These are phyloP conservation scores for Agapostemon virescens DNA, from an alignment of 2,888 invertebrate genomes.

Conservation along the genomic window DNA sequence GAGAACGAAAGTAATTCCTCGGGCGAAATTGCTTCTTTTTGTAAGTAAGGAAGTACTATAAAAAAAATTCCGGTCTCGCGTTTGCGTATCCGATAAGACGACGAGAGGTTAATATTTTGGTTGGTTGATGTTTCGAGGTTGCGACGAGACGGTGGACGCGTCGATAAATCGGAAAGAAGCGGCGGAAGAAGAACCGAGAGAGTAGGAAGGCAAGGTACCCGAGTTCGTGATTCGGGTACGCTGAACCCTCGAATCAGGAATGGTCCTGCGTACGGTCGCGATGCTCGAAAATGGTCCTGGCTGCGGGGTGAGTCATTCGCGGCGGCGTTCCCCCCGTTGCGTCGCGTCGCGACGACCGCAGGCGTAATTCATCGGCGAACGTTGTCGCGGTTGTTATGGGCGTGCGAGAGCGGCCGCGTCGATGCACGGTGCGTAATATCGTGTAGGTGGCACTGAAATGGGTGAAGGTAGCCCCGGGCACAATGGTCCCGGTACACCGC, in stretches of 20 bases:
- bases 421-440: constrained; percentile 58
- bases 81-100: too few relatives aligned
- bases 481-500: constrained; percentile 66
- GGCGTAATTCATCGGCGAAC: constrained; percentile 50
- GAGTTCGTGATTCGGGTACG: constrained; percentile 36
- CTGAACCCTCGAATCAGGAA: constrained; percentile 43
- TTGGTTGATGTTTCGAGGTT: neutral
- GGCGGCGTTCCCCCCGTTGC: neutral
- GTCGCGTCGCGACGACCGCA: neutral
- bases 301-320: constrained; percentile 39
- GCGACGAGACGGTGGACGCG: too few relatives aligned
- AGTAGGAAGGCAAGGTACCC: constrained; percentile 7
- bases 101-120: too few relatives aligned
- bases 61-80: too few relatives aligned
- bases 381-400: constrained; percentile 27
- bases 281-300: constrained; percentile 34
- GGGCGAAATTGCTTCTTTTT: too few relatives aligned
- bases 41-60: too few relatives aligned
- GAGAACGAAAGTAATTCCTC: too few relatives aligned
- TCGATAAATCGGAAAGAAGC: neutral
- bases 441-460: constrained; percentile 77
- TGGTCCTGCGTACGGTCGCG: constrained; percentile 38
- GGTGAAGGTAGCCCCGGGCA: constrained; percentile 75
- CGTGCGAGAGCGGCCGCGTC: constrained; percentile 27
- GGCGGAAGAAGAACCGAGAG: neutral